Conservation (phyloP, 1,140 invertebrate genomes). For the Drosophila tropicalis region DNA sequence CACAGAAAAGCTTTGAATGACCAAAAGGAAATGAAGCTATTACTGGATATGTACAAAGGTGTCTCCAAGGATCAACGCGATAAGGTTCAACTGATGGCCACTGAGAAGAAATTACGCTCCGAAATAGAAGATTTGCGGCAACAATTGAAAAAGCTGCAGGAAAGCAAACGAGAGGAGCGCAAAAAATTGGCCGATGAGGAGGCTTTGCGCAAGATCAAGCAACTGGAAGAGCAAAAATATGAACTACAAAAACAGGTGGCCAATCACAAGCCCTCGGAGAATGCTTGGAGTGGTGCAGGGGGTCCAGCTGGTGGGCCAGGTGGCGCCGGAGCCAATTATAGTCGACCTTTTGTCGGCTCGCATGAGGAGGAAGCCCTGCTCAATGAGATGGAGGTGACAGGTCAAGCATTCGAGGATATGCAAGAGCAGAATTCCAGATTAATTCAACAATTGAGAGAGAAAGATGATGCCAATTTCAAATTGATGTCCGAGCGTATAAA, state of each 20-base stretch:
- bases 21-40: constrained; percentile 95
- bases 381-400: constrained; percentile 99
- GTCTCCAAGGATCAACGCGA: constrained; percentile 98
- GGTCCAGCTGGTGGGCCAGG: constrained; percentile 46
- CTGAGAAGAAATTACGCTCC: constrained; percentile 94
- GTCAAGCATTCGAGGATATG: constrained; percentile 99
- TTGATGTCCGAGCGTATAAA: constrained; percentile 99
- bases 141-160: constrained; percentile 93
- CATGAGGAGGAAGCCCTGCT: constrained; percentile 97
- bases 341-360: constrained; percentile 87
- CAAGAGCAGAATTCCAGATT: constrained; percentile 98
- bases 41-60: constrained; percentile 98
- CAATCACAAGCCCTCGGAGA: constrained; percentile 91
- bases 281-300: constrained; percentile 82
- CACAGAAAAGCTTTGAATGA: constrained; percentile 95
- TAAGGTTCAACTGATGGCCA: constrained; percentile 97
- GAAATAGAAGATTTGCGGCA: constrained; percentile 95
- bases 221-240: constrained; percentile 95
- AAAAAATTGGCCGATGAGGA: constrained; percentile 98
- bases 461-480: constrained; percentile 99
- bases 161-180: constrained; percentile 95
- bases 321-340: constrained; percentile 63
- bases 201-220: constrained; percentile 96
- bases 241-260: constrained; percentile 92
- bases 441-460: constrained; percentile 97